Percentiles rank a stretch among this genome's conserved stretches.
These are phyloP conservation scores for Lathronympha strigana DNA, from an alignment of 2,888 invertebrate genomes.

Conservation along the genomic window DNA sequence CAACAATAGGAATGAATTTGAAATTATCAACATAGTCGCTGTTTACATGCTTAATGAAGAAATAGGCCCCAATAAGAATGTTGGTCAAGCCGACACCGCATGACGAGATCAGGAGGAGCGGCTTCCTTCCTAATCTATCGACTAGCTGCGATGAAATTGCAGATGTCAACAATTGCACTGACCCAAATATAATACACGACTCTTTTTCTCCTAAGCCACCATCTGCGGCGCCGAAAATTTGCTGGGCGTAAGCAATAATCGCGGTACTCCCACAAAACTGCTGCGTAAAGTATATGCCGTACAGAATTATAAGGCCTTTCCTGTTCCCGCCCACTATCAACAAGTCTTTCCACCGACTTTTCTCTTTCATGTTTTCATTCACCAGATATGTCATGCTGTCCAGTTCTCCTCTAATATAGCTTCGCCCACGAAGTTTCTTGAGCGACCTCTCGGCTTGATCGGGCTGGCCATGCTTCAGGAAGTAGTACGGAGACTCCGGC, in stretches of 20 bases:
- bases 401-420: slow-evolving; percentile 82
- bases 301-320: slow-evolving; percentile 83
- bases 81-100: slow-evolving; percentile 81
- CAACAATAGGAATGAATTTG: slow-evolving; percentile 83
- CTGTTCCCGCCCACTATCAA: slow-evolving; percentile 76
- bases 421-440: slow-evolving; percentile 81
- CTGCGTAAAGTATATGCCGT: slow-evolving; percentile 85
- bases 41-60: slow-evolving; percentile 78
- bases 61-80: slow-evolving; percentile 81
- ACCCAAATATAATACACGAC: slow-evolving; percentile 81
- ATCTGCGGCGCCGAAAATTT: slow-evolving; percentile 85
- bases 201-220: slow-evolving; percentile 75
- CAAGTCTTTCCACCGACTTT: slow-evolving; percentile 78
- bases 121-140: slow-evolving; percentile 85
- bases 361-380: slow-evolving; percentile 80
- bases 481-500: slow-evolving; percentile 87
- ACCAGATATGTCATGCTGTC: slow-evolving; percentile 81
- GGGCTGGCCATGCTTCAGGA: slow-evolving; percentile 75
- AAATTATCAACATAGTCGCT: slow-evolving; percentile 73
- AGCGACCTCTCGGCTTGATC: slow-evolving; percentile 83
- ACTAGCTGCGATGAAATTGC: slow-evolving; percentile 83
- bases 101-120: slow-evolving; percentile 84
- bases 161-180: slow-evolving; percentile 82
- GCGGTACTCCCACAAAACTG: slow-evolving; percentile 86
- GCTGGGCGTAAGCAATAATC: slow-evolving; percentile 83